Conservation (phyloP, 2,113 vertebrate species). For the Ginglymostoma cirratum region DNA sequence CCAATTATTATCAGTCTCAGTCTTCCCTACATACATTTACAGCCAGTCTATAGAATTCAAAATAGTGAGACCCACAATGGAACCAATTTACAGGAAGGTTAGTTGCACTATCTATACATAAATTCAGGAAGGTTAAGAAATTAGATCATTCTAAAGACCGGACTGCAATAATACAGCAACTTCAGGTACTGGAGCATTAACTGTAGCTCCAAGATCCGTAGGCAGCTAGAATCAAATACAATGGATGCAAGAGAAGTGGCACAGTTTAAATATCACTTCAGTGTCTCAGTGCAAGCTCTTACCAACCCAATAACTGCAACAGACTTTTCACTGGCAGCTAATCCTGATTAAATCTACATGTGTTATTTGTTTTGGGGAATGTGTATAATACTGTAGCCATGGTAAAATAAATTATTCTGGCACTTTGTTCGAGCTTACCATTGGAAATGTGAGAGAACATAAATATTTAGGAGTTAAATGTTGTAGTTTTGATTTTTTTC, state of each 20-base stretch:
- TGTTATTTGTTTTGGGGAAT: slow-evolving; percentile 5
- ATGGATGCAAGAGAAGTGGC: not conserved
- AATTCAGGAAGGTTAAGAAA: not conserved
- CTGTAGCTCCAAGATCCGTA: too few relatives aligned
- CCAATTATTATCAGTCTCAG: not conserved
- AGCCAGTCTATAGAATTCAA: not conserved
- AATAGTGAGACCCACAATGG: not conserved
- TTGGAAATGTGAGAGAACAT: not conserved
- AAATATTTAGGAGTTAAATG: not conserved
- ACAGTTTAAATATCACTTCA: not conserved
- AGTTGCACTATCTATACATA: not conserved
- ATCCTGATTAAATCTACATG: slow-evolving; percentile 20
- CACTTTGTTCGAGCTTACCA: not conserved
- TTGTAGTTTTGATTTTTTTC: not conserved
- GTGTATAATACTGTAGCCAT: not conserved
- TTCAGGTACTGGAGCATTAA: not conserved
- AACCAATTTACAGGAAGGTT: not conserved
- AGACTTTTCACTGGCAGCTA: not conserved
- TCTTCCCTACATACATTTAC: not conserved
- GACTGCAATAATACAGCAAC: not conserved
- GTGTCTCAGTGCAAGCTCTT: not conserved
- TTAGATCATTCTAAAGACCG: not conserved
- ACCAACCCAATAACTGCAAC: not conserved
- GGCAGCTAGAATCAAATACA: not conserved
- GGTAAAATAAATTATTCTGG: not conserved